Evolutionary conservation across 2,797 vertebrate genomes (phyloP), one percentile per base, ranked within the genome.

Genomic region (Perodicticus potto): DNA sequence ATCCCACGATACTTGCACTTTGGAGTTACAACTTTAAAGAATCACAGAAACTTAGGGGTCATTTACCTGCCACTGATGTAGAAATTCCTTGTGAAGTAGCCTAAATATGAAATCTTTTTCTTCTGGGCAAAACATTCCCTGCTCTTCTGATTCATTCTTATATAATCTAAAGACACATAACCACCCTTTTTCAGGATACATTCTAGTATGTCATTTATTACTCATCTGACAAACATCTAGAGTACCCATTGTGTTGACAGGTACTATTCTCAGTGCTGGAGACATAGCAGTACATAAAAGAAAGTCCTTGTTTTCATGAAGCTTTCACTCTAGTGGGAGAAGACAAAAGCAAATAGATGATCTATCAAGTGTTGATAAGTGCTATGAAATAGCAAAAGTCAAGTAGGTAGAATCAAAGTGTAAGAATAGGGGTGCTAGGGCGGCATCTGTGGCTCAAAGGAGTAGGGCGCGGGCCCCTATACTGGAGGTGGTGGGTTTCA

Each of bases 251-350:
- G 13, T 81, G 77, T 76, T 76, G 53, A 91, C 17, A n/a, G 43
- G 77, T 53, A 90, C 86, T 73, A 23, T 87, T 84, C 49, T 73
- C 77, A 86, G 59, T 63, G 76, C 81, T 25, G 61, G 49, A 85
- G 53, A 69, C 59, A 84, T 25, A 80, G 67, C 43, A 72, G 32
- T 88, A 32, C 87, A 87, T 45, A 88, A 74, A 78, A 89, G 25
- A 67, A 83, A 85, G 78, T 59, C 63, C 29, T 76, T 88, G 69
- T 11, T 90, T 86, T 95, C 73, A 91, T 25, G 70, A 89, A 77
- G 69, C 72, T 92, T 86, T 93, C 61, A 23, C 91, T 96, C 78
- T 89, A 96, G 69, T 27, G 74, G 40, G 37, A 95, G 34, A 63
- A 57, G 69, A 92, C 37, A 65, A 57, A 94, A 86, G 63, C 10